Conservation (phyloP, 2,888 invertebrate genomes). For the Tipula unca region DNA sequence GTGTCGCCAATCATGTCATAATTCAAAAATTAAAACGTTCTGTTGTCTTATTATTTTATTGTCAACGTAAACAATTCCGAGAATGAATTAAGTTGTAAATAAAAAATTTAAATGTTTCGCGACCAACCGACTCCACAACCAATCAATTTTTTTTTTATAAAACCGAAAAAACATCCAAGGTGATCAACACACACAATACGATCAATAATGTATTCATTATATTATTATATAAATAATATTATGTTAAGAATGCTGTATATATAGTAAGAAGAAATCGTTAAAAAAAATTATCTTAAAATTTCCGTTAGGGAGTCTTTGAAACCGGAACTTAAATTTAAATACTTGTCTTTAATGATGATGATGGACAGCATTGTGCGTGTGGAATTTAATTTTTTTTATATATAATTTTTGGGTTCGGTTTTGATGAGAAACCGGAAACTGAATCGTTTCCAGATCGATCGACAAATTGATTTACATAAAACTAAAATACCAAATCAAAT, state of each 20-base stretch:
- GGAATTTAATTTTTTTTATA: neutral
- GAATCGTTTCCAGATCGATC: neutral
- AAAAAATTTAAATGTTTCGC: neutral
- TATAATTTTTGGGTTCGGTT: neutral
- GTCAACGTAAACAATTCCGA: neutral
- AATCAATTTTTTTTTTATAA: neutral
- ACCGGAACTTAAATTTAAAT: slow-evolving; percentile 14
- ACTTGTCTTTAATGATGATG: neutral
- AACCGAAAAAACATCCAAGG: neutral
- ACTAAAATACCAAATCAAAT: neutral
- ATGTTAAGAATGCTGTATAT: neutral
- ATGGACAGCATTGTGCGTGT: neutral
- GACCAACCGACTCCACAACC: neutral
- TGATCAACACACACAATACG: neutral
- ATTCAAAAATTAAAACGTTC: neutral
- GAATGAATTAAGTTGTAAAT: slow-evolving; percentile 8
- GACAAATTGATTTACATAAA: neutral
- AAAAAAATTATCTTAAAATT: slow-evolving; percentile 2
- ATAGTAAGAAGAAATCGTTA: slow-evolving; percentile 1
- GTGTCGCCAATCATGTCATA: neutral
- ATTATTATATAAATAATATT: neutral
- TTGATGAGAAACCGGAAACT: neutral
- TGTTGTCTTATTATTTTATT: neutral
- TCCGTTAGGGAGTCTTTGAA: neutral
- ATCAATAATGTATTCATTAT: slow-evolving; percentile 8